Conservation (phyloP, 2,888 invertebrate genomes). For the Rosalia funebris region DNA sequence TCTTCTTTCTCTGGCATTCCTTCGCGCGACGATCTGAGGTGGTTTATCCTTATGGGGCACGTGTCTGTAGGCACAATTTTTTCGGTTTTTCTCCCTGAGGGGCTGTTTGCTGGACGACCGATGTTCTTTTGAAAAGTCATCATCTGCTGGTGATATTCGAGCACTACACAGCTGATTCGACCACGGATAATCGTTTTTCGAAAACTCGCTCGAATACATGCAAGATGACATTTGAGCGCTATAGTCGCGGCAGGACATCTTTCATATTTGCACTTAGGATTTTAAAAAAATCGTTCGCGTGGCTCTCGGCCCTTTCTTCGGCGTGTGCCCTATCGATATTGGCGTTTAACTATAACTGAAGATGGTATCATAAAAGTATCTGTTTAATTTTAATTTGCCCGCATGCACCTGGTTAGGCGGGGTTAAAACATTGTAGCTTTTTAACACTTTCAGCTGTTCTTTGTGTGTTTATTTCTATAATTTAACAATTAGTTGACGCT, state of each 20-base stretch:
- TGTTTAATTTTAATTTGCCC: constrained; percentile 53
- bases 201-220: constrained; percentile 27
- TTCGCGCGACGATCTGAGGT: constrained; percentile 68
- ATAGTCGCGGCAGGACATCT: constrained; percentile 10
- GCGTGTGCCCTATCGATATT: constrained; percentile 30
- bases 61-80: constrained; percentile 49
- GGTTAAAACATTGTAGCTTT: constrained; percentile 52
- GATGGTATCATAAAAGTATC: constrained; percentile 34
- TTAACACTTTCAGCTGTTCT: constrained; percentile 50
- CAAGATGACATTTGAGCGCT: constrained; percentile 21
- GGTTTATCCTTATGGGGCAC: constrained; percentile 67
- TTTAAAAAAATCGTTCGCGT: background rate
- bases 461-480: constrained; percentile 20
- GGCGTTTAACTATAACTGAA: constrained; percentile 39
- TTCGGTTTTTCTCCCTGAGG: constrained; percentile 36
- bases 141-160: constrained; percentile 35
- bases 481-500: constrained; percentile 7
- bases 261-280: constrained; percentile 10
- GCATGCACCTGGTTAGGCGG: constrained; percentile 64
- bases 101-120: constrained; percentile 29
- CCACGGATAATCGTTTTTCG: constrained; percentile 23
- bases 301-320: background rate
- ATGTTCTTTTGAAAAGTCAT: constrained; percentile 18
- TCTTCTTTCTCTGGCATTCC: constrained; percentile 72
- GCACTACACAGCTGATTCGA: constrained; percentile 14